phyloP scores from a whole-genome alignment of 2,797 vertebrate genomes.

The Peromyscus attwateri region DNA sequence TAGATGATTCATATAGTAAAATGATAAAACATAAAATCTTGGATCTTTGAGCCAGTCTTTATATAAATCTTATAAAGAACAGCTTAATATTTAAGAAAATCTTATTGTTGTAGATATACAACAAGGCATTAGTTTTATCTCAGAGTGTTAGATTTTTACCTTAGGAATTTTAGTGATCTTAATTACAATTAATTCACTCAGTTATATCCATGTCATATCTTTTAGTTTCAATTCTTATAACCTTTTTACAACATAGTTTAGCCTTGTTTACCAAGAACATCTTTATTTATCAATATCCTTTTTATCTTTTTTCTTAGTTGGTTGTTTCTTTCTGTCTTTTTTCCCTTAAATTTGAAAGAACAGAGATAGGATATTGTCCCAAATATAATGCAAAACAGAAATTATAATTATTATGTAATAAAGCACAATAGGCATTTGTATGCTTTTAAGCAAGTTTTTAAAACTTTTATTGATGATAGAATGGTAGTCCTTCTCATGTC shows the following conservation, averaged over 20 bases:
- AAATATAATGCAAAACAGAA: neutral
- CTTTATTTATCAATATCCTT: neutral
- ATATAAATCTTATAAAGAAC: neutral
- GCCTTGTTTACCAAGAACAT: neutral
- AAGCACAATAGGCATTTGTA: neutral
- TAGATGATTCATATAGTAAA: neutral
- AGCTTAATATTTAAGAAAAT: neutral
- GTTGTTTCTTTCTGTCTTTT: neutral
- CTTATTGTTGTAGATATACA: neutral
- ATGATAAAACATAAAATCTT: neutral
- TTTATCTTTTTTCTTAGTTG: neutral
- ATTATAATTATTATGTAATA: neutral
- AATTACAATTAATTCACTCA: neutral
- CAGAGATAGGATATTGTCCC: neutral
- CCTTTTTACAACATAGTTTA: neutral
- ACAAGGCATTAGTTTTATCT: neutral
- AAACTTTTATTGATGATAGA: neutral
- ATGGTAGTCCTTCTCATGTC: too few relatives aligned
- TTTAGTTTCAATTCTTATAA: neutral
- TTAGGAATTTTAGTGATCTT: neutral
- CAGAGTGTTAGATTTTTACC: neutral
- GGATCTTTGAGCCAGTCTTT: neutral
- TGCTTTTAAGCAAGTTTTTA: neutral
- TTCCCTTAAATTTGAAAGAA: neutral
- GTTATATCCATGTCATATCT: neutral